Evolutionary conservation across 2,113 vertebrate species (phyloP).

Genomic region (Tetraodon nigroviridis): DNA sequence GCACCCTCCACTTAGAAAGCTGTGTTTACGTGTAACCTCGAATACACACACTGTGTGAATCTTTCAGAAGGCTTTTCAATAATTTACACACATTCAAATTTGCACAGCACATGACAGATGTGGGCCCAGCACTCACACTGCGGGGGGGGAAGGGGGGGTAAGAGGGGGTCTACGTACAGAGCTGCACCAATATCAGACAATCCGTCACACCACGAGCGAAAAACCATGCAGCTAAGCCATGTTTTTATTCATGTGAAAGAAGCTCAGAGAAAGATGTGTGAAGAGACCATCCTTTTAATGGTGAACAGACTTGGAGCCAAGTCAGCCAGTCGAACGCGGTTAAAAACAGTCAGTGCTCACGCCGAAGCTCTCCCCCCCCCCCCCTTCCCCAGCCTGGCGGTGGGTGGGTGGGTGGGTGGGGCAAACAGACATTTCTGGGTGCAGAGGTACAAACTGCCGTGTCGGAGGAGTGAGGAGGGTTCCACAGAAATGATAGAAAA

Average conservation of each 20-base stretch:
- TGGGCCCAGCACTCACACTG: constrained; percentile 1
- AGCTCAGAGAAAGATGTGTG: constrained; percentile 41
- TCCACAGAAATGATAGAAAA: constrained; percentile 39
- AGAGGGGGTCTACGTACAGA: neutral
- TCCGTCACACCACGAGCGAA: too few species aligned
- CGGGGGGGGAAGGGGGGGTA: too few species aligned
- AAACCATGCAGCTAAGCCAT: neutral
- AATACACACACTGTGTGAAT: constrained; percentile 25
- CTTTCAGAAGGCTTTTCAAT: constrained; percentile 51
- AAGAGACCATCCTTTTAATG: constrained; percentile 69
- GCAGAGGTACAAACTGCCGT: constrained; percentile 4
- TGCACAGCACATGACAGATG: constrained; percentile 31
- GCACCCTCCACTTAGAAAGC: too few species aligned
- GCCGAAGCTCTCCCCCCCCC: constrained; percentile 40
- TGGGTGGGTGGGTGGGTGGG: too few species aligned
- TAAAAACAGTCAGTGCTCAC: constrained; percentile 62
- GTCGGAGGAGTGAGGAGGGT: constrained; percentile 22
- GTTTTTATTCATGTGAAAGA: constrained; percentile 7
- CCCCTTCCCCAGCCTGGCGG: constrained; percentile 21
- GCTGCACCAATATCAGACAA: neutral
- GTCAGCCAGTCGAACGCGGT: constrained; percentile 9
- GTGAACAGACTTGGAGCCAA: constrained; percentile 44
- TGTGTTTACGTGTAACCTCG: too few species aligned
- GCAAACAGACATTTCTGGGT: constrained; percentile 17
- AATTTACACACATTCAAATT: constrained; percentile 58